Conservation (phyloP, 2,797 vertebrate genomes). For the Morus bassanus region DNA sequence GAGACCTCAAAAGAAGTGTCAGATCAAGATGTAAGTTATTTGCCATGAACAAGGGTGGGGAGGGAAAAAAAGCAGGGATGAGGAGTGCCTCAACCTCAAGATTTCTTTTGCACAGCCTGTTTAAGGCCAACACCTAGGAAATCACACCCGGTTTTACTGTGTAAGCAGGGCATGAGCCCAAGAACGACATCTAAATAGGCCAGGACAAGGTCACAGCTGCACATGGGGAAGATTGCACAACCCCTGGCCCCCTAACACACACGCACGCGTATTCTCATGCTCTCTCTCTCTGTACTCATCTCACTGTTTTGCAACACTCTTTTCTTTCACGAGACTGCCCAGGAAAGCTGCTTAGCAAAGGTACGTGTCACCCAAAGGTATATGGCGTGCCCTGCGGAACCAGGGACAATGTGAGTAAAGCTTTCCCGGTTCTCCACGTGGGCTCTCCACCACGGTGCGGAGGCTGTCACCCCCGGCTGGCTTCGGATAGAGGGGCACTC, state of each 20-base stretch:
- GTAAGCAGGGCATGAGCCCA: accelerated
- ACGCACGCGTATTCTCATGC: background rate
- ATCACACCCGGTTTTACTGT: background rate
- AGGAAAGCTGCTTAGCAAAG: background rate
- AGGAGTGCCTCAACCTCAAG: background rate
- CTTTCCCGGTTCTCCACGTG: too few relatives aligned
- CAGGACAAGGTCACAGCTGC: background rate
- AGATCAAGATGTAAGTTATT: background rate
- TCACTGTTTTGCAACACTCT: background rate
- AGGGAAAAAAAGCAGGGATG: background rate
- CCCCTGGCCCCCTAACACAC: too few relatives aligned
- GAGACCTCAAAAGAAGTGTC: background rate
- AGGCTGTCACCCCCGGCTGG: background rate
- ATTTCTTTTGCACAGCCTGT: background rate
- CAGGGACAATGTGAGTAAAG: too few relatives aligned
- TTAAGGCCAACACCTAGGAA: background rate
- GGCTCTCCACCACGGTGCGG: background rate
- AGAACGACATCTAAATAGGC: background rate
- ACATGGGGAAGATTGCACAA: background rate
- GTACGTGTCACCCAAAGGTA: background rate
- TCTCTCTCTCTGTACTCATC: background rate
- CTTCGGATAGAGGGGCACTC: too few relatives aligned
- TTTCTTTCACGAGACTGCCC: background rate
- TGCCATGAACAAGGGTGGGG: background rate
- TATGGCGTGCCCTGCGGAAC: background rate